These are phyloP conservation scores for Xyliphius kryptos DNA, from an alignment of 2,113 vertebrate species.

Conservation along the genomic window DNA sequence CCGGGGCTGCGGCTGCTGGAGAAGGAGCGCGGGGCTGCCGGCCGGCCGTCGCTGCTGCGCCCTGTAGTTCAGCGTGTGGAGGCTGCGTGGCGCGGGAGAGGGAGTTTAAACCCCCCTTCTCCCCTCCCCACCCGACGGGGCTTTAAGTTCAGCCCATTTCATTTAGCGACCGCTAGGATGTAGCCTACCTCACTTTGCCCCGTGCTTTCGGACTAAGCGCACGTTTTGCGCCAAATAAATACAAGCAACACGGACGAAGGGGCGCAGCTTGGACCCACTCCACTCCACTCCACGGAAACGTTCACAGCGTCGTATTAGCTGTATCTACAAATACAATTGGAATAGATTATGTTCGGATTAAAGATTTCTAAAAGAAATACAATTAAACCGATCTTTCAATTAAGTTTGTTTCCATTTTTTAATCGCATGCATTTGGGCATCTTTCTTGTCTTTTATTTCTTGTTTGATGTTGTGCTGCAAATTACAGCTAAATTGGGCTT, in stretches of 20 bases:
- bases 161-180: constrained; percentile 72
- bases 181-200: constrained; percentile 42
- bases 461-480: too few relatives aligned
- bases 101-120: constrained; percentile 56
- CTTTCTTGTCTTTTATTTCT: too few relatives aligned
- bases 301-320: neutral
- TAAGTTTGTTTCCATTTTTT: too few relatives aligned
- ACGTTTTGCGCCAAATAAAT: constrained; percentile 13
- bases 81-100: constrained; percentile 53
- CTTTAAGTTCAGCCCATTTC: constrained; percentile 68
- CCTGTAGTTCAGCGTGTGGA: constrained; percentile 51
- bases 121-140: constrained; percentile 35
- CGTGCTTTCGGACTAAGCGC: neutral
- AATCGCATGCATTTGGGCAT: too few relatives aligned
- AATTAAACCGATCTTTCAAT: too few relatives aligned
- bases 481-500: too few relatives aligned
- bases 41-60: constrained; percentile 37
- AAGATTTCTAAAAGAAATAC: too few relatives aligned
- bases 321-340: too few relatives aligned
- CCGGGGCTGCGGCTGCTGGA: neutral
- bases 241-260: neutral
- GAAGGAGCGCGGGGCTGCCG: constrained; percentile 11
- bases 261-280: too few relatives aligned
- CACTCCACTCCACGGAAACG: too few relatives aligned
- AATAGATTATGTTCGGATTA: too few relatives aligned